Evolutionary conservation across 2,113 vertebrate genomes (phyloP).

Genomic region (Aegithalos caudatus): DNA sequence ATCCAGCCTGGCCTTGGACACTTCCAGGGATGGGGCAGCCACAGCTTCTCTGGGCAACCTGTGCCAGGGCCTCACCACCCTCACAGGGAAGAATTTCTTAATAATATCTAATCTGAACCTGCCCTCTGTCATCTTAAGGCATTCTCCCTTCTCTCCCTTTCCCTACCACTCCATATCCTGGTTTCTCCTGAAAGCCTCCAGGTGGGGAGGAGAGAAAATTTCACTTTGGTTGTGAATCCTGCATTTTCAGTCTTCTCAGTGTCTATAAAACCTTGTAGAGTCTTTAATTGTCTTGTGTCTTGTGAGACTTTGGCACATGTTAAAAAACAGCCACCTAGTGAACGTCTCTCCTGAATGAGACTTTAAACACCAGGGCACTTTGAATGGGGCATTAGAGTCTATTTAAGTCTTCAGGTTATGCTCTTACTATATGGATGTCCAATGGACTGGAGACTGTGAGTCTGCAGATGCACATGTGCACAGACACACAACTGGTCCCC

Average conservation of each 20-base stretch:
- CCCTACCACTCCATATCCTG: neutral
- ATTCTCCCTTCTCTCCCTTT: neutral
- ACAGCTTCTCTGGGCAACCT: neutral
- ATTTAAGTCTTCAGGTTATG: neutral
- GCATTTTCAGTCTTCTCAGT: neutral
- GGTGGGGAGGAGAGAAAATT: neutral
- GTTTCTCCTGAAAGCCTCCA: neutral
- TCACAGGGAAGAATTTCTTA: neutral
- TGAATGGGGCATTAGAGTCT: neutral
- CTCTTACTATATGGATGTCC: neutral
- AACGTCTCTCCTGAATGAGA: neutral
- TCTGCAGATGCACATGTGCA: neutral
- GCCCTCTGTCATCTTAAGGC: neutral
- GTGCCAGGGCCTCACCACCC: rapidly evolving
- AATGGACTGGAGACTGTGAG: neutral
- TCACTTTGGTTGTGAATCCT: neutral
- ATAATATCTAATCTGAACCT: neutral
- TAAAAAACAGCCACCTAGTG: neutral
- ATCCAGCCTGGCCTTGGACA: neutral
- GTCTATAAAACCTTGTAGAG: neutral
- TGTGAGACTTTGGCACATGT: neutral
- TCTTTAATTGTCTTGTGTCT: neutral
- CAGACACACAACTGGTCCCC: neutral
- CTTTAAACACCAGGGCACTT: neutral
- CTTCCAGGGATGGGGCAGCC: neutral